Percentiles rank a stretch among this genome's conserved stretches.
These are phyloP conservation scores for Ceryle rudis DNA, from an alignment of 2,797 vertebrate genomes.

Conservation along the genomic window DNA sequence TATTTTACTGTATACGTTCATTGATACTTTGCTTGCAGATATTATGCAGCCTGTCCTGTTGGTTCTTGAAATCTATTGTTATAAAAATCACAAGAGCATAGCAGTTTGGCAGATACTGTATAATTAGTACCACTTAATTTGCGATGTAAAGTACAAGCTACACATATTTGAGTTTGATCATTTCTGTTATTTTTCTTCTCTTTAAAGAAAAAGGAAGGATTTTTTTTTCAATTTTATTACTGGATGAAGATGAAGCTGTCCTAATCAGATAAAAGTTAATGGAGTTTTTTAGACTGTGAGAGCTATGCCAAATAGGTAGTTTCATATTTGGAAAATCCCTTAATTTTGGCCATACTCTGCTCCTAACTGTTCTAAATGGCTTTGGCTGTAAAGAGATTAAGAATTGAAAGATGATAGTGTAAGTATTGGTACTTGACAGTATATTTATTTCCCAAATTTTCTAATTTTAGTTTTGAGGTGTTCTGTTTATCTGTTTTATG, in stretches of 20 bases:
- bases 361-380: neutral
- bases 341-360: neutral
- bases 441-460: neutral
- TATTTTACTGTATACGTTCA: neutral
- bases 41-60: neutral
- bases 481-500: neutral
- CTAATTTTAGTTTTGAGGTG: neutral
- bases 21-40: neutral
- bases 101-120: neutral
- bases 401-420: neutral
- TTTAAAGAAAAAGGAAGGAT: neutral
- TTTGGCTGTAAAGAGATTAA: neutral
- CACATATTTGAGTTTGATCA: neutral
- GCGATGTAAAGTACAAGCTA: neutral
- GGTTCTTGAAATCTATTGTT: conserved; percentile 46
- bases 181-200: neutral
- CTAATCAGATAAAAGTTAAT: neutral
- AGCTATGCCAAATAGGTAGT: neutral
- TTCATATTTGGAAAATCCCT: neutral
- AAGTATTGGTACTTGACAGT: neutral
- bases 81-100: neutral
- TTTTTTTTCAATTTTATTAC: neutral
- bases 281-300: neutral
- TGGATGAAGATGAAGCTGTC: neutral
- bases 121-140: conserved; percentile 39